These are phyloP conservation scores for Zygaena filipendulae DNA, from an alignment of 2,888 invertebrate genomes.

Conservation along the genomic window DNA sequence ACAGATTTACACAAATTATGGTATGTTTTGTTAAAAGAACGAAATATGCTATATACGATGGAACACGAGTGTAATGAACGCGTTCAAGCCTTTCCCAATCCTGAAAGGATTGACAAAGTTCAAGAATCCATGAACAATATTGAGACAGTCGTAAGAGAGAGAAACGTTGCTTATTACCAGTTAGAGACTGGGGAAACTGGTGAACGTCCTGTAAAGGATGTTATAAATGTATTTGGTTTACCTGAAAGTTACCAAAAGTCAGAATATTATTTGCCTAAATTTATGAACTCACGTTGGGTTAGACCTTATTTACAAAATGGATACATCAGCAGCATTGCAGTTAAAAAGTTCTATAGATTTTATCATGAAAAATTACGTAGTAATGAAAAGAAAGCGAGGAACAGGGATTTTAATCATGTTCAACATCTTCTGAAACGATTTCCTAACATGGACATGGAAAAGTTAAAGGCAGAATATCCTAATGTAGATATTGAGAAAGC, in stretches of 20 bases:
- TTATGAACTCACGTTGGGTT: conserved; percentile 74
- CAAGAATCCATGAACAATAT: conserved; percentile 95
- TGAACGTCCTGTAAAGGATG: conserved; percentile 75
- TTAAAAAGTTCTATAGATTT: conserved; percentile 61
- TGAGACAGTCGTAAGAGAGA: conserved; percentile 89
- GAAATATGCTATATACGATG: conserved; percentile 98
- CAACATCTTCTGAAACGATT: conserved; percentile 77
- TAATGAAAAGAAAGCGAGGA: conserved; percentile 63
- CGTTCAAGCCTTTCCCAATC: conserved; percentile 82
- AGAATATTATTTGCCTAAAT: conserved; percentile 75
- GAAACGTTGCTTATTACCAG: conserved; percentile 89
- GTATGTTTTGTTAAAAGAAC: conserved; percentile 91
- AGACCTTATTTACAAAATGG: conserved; percentile 65
- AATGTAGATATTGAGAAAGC: conserved; percentile 78
- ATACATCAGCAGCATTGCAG: conserved; percentile 65
- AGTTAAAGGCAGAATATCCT: conserved; percentile 79
- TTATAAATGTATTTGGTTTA: conserved; percentile 71
- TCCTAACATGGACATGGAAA: conserved; percentile 78
- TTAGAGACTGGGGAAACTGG: conserved; percentile 91
- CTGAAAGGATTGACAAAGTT: conserved; percentile 94
- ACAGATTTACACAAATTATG: conserved; percentile 96
- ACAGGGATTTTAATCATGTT: conserved; percentile 75
- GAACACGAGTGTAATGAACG: conserved; percentile 81
- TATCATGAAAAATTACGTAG: conserved; percentile 75
- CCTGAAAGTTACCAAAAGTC: conserved; percentile 61